Evolutionary conservation across 2,113 vertebrate genomes (phyloP).

Genomic region (Macrotus californicus): DNA sequence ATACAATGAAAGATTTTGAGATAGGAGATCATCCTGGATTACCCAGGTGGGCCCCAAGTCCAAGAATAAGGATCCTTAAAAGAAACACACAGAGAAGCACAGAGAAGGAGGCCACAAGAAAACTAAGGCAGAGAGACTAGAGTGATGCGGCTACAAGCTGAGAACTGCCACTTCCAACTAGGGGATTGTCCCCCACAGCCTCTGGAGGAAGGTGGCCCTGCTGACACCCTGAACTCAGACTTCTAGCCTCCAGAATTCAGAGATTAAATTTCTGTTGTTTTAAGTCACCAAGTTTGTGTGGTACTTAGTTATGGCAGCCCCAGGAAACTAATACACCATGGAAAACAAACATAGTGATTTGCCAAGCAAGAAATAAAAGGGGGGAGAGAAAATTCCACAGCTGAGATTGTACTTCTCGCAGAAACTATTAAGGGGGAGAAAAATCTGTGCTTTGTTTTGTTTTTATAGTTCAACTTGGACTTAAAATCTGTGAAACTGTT

Average conservation of each 20-base stretch:
- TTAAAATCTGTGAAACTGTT: not conserved
- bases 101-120: not conserved
- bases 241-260: not conserved
- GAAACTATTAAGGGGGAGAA: not conserved
- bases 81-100: not conserved
- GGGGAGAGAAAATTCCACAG: not conserved
- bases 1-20: not conserved
- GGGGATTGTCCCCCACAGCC: not conserved
- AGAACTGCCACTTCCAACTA: too few relatives aligned
- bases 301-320: not conserved
- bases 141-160: fast-evolving
- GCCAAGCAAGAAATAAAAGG: not conserved
- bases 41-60: not conserved
- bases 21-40: not conserved
- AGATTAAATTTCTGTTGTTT: not conserved
- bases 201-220: fast-evolving
- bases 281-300: not conserved
- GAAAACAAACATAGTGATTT: too few relatives aligned
- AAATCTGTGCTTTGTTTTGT: not conserved
- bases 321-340: not conserved
- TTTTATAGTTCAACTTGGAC: not conserved
- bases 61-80: not conserved
- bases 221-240: not conserved
- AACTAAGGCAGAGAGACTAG: not conserved
- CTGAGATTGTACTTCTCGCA: not conserved